Conservation (phyloP, 2,797 vertebrate genomes). For the Muraenolepis orangiensis region DNA sequence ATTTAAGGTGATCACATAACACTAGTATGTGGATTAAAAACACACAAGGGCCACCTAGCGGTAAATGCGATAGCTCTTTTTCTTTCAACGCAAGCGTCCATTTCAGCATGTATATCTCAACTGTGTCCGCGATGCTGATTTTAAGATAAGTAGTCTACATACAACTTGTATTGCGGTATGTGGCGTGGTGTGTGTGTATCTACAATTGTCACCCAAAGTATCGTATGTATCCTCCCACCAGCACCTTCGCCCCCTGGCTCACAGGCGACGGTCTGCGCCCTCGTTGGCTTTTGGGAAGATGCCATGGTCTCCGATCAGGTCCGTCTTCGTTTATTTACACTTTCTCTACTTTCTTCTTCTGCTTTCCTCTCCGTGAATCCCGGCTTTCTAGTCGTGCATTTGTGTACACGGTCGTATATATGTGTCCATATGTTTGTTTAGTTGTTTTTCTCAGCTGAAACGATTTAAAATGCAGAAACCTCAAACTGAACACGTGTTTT, state of each 20-base stretch:
- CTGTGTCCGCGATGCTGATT: background rate
- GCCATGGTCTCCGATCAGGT: slow-evolving; percentile 74
- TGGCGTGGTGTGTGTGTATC: background rate
- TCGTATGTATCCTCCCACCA: slow-evolving; percentile 37
- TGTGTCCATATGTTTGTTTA: too few species aligned
- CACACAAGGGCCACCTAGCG: too few species aligned
- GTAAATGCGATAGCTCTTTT: too few species aligned
- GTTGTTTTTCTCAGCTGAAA: too few species aligned
- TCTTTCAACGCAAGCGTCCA: too few species aligned
- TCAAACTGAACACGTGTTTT: background rate
- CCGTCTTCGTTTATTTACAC: background rate
- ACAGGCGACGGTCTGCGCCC: slow-evolving; percentile 71
- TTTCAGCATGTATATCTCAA: background rate
- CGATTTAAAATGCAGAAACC: background rate
- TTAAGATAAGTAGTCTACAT: background rate
- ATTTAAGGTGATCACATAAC: too few species aligned
- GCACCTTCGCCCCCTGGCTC: slow-evolving; percentile 66
- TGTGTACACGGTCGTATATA: too few species aligned
- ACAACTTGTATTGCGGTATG: background rate
- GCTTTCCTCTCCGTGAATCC: background rate
- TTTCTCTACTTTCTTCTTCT: background rate
- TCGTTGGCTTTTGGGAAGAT: slow-evolving; percentile 70
- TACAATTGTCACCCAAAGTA: too few species aligned
- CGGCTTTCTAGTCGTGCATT: background rate
- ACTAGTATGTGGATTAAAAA: too few species aligned